Percentiles rank a stretch among this genome's conserved stretches.
These are phyloP conservation scores for Rattus norvegicus DNA, from an alignment of 2,113 vertebrate genomes.

Conservation along the genomic window GRCr8 NC_086021.1:51967001-51967500, in stretches of 20 bases:
- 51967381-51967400: background rate
- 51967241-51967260: background rate
- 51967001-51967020: background rate
- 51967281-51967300: background rate
- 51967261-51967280: background rate
- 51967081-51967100: background rate
- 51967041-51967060: background rate
- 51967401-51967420: background rate
- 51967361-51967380: background rate
- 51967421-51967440: background rate
- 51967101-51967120: background rate
- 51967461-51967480: background rate
- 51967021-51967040: background rate
- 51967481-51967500: background rate
- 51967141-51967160: background rate
- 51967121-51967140: background rate
- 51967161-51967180: background rate
- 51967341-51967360: background rate
- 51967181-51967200: background rate
- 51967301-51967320: background rate
- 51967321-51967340: background rate
- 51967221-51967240: too few relatives aligned
- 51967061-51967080: background rate
- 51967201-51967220: background rate
- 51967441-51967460: background rate